Evolutionary conservation across 2,888 invertebrate species (phyloP), one percentile per base, ranked within the genome.

Genomic region (Agapostemon virescens): DNA sequence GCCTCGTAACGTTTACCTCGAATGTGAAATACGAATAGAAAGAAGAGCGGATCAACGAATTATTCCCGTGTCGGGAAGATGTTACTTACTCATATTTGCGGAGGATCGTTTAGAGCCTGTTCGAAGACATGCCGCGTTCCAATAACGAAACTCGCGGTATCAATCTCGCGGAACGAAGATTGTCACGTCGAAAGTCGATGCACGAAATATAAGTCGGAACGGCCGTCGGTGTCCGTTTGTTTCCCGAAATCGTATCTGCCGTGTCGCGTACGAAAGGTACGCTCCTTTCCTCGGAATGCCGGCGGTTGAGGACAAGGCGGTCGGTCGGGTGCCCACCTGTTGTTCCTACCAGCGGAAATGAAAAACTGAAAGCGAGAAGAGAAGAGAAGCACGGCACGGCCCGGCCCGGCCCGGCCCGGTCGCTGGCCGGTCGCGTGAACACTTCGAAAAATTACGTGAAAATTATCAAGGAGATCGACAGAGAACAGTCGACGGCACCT

Each of bases 41-140:
- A 26, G 23, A 58, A 15, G 30, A 30, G 30, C 58, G 30, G 17
- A 7, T 11, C 20, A 30, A 0, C 20, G 61, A 61, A 33, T 30
- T 2, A 30, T 58, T 61, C 11, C 20, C 9, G 33, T 17, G 33
- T 36, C 13, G 36, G 20, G 6, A 1, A 33, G 36, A 36, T 4
- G n/a, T 67, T 80, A 85, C 85, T 85, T 76, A 85, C 85, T 79
- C 85, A 85, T 85, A 75, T 70, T 83, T 79, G 70, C 58, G 64
- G 33, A 30, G 74, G 38, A 83, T 64, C 17, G 73, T 66, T 79
- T 55, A 74, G 42, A 73, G 61, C 42, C 79, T 42, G 61, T 70
- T 68, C 55, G 58, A 66, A 38, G 66, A 85, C 83, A 85, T 85
- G 81, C 61, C 72, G 79, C 77, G 78, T 58, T 9, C 74, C 61